phyloP scores from a whole-genome alignment of 2,113 vertebrate genomes.

The Cynoglossus semilaevis region DNA sequence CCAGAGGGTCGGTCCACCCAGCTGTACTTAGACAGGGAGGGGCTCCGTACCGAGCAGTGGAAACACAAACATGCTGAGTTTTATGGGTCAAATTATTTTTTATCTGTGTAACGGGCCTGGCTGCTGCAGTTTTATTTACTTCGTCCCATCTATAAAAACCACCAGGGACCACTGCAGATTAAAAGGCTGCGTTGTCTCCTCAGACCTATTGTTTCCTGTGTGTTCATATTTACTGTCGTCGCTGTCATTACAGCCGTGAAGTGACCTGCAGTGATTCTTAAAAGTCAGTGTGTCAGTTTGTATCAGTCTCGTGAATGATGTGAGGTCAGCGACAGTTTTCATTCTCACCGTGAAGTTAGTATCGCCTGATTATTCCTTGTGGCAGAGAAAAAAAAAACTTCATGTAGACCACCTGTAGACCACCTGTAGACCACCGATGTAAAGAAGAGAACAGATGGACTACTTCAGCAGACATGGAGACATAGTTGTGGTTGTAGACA shows the following conservation, averaged over 20 bases:
- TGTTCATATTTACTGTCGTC: neutral
- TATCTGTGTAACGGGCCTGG: too few species aligned
- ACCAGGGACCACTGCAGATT: slow-evolving; percentile 2
- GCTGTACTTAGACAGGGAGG: too few species aligned
- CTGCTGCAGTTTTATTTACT: neutral
- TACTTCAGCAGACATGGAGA: slow-evolving; percentile 31
- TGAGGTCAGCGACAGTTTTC: neutral
- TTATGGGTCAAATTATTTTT: too few species aligned
- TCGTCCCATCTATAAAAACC: neutral
- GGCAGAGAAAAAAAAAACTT: too few species aligned
- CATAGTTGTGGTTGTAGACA: neutral
- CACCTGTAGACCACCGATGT: slow-evolving; percentile 39
- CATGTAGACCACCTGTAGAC: too few species aligned
- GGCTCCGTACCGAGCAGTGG: too few species aligned
- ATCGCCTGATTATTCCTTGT: too few species aligned
- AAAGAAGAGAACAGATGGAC: slow-evolving; percentile 38
- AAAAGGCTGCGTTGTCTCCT: neutral
- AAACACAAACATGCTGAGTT: too few species aligned
- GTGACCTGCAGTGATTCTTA: neutral
- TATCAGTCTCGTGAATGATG: slow-evolving; percentile 3
- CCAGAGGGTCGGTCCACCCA: too few species aligned
- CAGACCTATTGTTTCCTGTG: slow-evolving; percentile 15
- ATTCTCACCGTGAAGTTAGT: too few species aligned
- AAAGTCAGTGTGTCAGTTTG: neutral
- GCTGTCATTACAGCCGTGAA: neutral